Evolutionary conservation across 2,797 vertebrate species (phyloP).

Genomic region (Euthynnus affinis): DNA sequence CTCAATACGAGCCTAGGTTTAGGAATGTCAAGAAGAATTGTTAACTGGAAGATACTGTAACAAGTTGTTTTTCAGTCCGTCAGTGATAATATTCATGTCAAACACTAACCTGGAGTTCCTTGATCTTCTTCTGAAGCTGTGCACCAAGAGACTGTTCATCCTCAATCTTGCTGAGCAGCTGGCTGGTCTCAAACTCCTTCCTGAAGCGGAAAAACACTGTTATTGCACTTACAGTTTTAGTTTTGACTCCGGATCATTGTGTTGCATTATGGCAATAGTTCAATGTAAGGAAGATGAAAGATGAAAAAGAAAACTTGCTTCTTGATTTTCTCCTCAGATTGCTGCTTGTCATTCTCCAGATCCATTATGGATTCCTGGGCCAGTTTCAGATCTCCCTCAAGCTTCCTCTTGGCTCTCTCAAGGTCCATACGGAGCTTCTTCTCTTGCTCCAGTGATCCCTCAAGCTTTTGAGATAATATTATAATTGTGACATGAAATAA

Average conservation of each 20-base stretch:
- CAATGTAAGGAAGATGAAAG: no score
- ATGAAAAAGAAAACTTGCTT: constrained; percentile 76
- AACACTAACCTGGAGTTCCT: constrained; percentile 87
- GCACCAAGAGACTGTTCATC: constrained; percentile 85
- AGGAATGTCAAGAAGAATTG: not conserved
- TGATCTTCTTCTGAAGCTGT: constrained; percentile 82
- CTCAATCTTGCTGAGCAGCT: constrained; percentile 88
- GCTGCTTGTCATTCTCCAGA: constrained; percentile 81
- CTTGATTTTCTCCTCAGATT: constrained; percentile 89
- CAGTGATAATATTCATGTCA: not conserved
- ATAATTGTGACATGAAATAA: no score
- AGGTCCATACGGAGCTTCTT: constrained; percentile 89
- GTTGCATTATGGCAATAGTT: no score
- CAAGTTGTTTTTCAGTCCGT: not conserved
- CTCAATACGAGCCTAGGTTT: constrained; percentile 87
- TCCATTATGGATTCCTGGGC: constrained; percentile 87
- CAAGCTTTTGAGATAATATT: constrained; percentile 77
- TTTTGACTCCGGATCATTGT: no score
- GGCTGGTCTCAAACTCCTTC: constrained; percentile 91
- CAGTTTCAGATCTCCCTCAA: constrained; percentile 90
- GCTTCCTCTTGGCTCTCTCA: constrained; percentile 88
- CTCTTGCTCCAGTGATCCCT: constrained; percentile 90
- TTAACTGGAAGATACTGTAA: not conserved
- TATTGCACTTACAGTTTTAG: no score
- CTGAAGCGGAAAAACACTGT: constrained; percentile 61